Evolutionary conservation across 1,140 invertebrate species (phyloP).

Genomic region (Neodiprion lecontei): DNA sequence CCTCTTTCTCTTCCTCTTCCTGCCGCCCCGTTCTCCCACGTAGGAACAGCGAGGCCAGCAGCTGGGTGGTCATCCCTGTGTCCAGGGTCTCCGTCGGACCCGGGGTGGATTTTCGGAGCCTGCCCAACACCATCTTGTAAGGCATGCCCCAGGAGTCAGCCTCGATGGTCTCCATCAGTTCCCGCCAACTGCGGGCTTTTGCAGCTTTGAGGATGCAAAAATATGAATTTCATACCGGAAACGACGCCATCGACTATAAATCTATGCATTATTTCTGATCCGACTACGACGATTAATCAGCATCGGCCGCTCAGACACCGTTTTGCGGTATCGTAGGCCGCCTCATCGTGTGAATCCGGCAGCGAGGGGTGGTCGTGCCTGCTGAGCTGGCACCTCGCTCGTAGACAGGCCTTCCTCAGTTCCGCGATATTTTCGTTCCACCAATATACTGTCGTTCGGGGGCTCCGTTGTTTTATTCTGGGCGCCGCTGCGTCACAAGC

Average conservation of each 20-base stretch:
- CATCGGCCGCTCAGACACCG: too few relatives aligned
- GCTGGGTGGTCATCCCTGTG: not conserved
- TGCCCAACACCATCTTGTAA: constrained; percentile 24
- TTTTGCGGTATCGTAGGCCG: too few relatives aligned
- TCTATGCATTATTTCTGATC: too few relatives aligned
- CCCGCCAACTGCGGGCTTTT: constrained; percentile 9
- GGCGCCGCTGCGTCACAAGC: too few relatives aligned
- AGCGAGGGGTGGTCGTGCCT: not conserved
- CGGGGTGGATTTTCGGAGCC: not conserved
- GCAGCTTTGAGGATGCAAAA: not conserved
- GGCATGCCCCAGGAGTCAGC: constrained; percentile 21
- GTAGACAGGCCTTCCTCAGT: not conserved
- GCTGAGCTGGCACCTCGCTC: not conserved
- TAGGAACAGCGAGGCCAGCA: constrained; percentile 8
- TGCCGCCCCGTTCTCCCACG: too few relatives aligned
- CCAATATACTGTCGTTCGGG: not conserved
- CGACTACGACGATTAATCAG: too few relatives aligned
- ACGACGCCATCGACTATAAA: too few relatives aligned
- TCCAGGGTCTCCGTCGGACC: not conserved
- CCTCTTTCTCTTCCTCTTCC: too few relatives aligned
- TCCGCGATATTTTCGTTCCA: constrained; percentile 23
- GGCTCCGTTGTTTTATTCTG: too few relatives aligned
- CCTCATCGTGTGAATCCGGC: not conserved
- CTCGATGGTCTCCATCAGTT: constrained; percentile 18
- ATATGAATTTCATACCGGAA: too few relatives aligned